Evolutionary conservation across 2,113 vertebrate genomes (phyloP), one percentile per base, ranked within the genome.

Genomic region (Garra rufa): DNA sequence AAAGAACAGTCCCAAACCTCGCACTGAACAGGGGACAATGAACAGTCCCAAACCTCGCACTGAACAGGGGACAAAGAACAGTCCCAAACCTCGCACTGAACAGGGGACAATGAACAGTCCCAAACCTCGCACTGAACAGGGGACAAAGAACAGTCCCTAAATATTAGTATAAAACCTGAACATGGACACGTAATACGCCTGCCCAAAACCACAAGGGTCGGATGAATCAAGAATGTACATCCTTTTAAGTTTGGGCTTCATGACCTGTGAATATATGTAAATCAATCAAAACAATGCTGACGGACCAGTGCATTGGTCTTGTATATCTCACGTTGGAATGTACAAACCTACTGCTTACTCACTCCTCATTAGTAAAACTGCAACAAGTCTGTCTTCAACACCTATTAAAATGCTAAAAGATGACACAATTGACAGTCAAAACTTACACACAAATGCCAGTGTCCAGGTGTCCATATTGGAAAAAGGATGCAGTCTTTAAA

Each of bases 251-350:
- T 26, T 26, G 59, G 59, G 59, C 59, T 61, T 61, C 59, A 63
- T 63, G 59, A 63, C 59, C 59, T 63, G 59, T 63, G 11, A 63
- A 63, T 63, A 63, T 63, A 63, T 63, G 59, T 19, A 63, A 63
- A 63, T 63, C 59, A 63, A 63, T 63, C 59, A 63, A 28, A 63
- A n/a, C n/a, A n/a, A n/a, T 63, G 59, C 28, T 63, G 19, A 28
- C 24, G 0, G 6, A 57, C 55, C 21, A 57, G 10, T 57, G 55
- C 55, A 57, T 57, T 57, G 21, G 6, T 63, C n/a, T 63, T 63
- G 59, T 63, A 63, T 28, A 63, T 24, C 7, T 11, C 59, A 63
- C 24, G 1, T 13, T 26, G 24, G 59, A 28, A 28, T 63, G 3
- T 63, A n/a, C n/a, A n/a, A n/a, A n/a, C n/a, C n/a, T n/a, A n/a